Evolutionary conservation across 2,113 vertebrate genomes (phyloP).

Genomic region (Cyphomyrus plagiostoma): DNA sequence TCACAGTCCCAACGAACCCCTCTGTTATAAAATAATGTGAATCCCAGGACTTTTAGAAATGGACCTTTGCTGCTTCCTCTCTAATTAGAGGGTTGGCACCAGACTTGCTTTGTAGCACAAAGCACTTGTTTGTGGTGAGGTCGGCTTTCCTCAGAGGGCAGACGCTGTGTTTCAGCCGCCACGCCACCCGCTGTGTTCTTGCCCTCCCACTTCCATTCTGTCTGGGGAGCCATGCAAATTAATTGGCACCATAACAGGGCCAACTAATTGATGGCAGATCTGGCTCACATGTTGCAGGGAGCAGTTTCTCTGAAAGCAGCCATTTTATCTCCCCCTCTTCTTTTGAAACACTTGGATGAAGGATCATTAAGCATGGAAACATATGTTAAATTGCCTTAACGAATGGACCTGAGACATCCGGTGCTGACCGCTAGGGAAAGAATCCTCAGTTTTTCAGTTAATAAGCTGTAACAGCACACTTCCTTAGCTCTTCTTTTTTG

Average conservation of each 20-base stretch:
- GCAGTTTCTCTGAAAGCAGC: neutral
- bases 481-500: neutral
- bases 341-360: neutral
- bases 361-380: neutral
- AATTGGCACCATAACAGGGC: neutral
- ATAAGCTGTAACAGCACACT: neutral
- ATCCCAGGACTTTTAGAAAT: neutral
- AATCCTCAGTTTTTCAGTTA: neutral
- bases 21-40: neutral
- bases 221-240: constrained; percentile 11
- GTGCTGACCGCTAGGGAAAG: neutral
- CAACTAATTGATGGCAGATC: constrained; percentile 7
- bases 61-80: neutral
- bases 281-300: neutral
- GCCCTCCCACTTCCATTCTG: constrained; percentile 7
- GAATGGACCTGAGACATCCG: neutral
- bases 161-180: neutral
- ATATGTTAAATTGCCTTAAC: neutral
- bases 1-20: neutral
- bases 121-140: constrained; percentile 1
- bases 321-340: neutral
- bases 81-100: neutral
- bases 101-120: neutral
- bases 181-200: neutral
- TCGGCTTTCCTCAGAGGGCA: neutral